These are phyloP conservation scores for Pyrocephalus nanus DNA, from an alignment of 2,797 vertebrate species.

Conservation along the genomic window DNA sequence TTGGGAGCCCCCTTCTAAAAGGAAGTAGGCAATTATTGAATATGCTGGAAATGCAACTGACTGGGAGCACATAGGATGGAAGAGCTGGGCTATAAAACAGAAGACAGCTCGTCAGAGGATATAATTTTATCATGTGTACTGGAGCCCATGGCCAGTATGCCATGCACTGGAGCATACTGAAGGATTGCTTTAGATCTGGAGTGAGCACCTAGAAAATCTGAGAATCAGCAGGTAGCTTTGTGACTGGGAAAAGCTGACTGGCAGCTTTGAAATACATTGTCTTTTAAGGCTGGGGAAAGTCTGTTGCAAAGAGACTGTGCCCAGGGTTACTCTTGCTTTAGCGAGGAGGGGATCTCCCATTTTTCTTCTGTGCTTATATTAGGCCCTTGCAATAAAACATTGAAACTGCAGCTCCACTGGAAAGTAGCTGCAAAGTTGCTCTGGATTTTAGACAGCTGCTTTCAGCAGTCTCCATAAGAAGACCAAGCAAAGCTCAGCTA, in stretches of 20 bases:
- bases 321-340: background rate
- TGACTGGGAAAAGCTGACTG: background rate
- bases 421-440: background rate
- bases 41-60: background rate
- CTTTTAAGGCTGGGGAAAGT: background rate
- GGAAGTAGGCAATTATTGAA: background rate
- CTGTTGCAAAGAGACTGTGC: background rate
- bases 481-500: background rate
- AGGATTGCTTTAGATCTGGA: background rate
- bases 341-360: background rate
- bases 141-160: accelerated
- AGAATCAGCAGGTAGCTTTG: background rate
- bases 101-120: background rate
- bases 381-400: background rate
- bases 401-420: background rate
- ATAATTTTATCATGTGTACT: background rate
- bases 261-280: background rate
- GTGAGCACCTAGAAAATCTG: background rate
- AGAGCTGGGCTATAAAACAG: background rate
- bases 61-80: accelerated
- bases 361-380: background rate
- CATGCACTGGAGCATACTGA: background rate
- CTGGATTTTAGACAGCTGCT: background rate
- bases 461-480: background rate
- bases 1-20: background rate